These are phyloP conservation scores for Heliothis peltigera DNA, from an alignment of 2,888 invertebrate genomes.

Conservation along the genomic window DNA sequence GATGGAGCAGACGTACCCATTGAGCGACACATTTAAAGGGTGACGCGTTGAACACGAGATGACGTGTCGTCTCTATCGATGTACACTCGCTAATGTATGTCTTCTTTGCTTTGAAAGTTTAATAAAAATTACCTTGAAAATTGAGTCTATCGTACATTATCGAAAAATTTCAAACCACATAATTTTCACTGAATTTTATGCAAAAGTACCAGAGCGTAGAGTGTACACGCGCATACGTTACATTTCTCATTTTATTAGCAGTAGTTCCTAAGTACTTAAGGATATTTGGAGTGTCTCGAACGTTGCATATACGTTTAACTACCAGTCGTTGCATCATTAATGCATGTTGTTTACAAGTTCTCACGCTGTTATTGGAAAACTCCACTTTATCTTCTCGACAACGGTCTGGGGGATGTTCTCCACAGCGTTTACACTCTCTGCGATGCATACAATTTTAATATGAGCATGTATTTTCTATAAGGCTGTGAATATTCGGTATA, in stretches of 20 bases:
- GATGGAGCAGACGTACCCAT: constrained; percentile 67
- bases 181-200: constrained; percentile 36
- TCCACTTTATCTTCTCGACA: constrained; percentile 43
- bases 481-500: too few species aligned
- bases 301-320: constrained; percentile 48
- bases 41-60: constrained; percentile 59
- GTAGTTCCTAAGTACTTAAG: constrained; percentile 54
- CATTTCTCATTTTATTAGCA: constrained; percentile 52
- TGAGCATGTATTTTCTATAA: too few species aligned
- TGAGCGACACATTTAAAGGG: constrained; percentile 64
- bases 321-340: constrained; percentile 59
- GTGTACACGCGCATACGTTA: constrained; percentile 34
- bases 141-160: constrained; percentile 31
- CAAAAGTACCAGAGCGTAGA: constrained; percentile 31
- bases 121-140: constrained; percentile 28
- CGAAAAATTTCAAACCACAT: constrained; percentile 24
- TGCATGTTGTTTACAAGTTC: constrained; percentile 61
- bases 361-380: constrained; percentile 56
- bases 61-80: constrained; percentile 42
- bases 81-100: constrained; percentile 28
- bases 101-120: constrained; percentile 25
- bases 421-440: constrained; percentile 11
- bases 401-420: constrained; percentile 9
- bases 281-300: constrained; percentile 54
- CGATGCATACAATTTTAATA: too few species aligned